Evolutionary conservation across 2,797 vertebrate genomes (phyloP), one percentile per base, ranked within the genome.

Genomic region (Myioborus miniatus): DNA sequence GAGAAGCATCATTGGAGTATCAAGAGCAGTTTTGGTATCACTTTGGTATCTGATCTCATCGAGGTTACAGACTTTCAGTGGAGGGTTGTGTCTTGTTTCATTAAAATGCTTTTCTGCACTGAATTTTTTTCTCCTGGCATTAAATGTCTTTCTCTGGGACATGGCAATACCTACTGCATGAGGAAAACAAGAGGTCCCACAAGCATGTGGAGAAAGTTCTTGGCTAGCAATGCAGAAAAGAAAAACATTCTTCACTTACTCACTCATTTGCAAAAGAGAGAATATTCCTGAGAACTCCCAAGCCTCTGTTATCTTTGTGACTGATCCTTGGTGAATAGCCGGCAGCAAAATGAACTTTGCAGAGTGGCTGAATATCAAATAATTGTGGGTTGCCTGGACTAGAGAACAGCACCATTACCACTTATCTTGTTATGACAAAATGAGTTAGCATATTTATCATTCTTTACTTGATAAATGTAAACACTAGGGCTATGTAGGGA

Each of bases 281-380:
- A 88, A 76, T 44, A 30, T 32, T 63, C 44, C 64, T 92, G 65
- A 83, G 79, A 85, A 53, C 65, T 86, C 36, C 59, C 64, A 64
- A 91, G 58, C 34, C 46, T 83, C 82, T 47, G 62, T 59, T 92
- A 80, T 79, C 79, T 92, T 83, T 82, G 83, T 52, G 83, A 82
- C 67, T 41, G 63, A 70, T 87, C 60, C 83, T 44, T 78, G 69
- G 79, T 88, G 91, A 93, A 86, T 43, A 90, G 82, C 62, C 2
- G 12, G 36, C 87, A 94, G 93, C 80, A 91, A 93, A 94, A 87
- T 79, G 74, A 95, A 93, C 94, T 84, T 93, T 94, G 52, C 55
- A 76, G 85, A 63, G 30, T 52, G 80, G 37, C 9, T 90, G 74
- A 92, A 39, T 67, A 90, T 44, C 67, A 97, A 95, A 82, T 63